Base-by-base conservation (phyloP, 2,797 vertebrate species). In the Buphagus erythrorhynchus region DNA sequence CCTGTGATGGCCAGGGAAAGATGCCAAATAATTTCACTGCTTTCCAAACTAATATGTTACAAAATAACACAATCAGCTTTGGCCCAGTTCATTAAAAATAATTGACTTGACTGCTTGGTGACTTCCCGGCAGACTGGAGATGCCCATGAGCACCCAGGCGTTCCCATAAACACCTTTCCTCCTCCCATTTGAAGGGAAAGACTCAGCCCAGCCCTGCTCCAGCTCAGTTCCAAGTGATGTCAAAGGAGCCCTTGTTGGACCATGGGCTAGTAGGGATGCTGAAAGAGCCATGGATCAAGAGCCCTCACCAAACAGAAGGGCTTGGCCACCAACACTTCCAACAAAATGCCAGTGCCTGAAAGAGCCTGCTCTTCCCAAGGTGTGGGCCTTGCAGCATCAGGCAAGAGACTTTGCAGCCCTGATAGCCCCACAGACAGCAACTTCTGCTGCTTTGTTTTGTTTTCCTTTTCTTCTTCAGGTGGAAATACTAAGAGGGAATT, bases 51-150 rank as follows among this genome's bases (percentile, higher is more conserved):
- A 94, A 87, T 89, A 89, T 68, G 93, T 87, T 96, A 79, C 91
- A 94, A 93, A 95, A 95, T 88, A 96, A 89, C 93, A 94, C 90
- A 95, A 95, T 97, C 78, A 1, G 90, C 79, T 85, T 93, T 91
- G 90, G 88, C 88, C 88, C 72, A 84, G 84, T 95, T 97, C 91
- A 90, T 97, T 97, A 96, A 97, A 97, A 96, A 83, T 95, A 96
- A 96, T 97, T 97, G 95, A 95, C 74, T 93, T 95, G 88, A 91
- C 90, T 94, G 81, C 48, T 83, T 22, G 38, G 72, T 91, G 90
- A 85, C 95, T 97, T 96, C 94, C 85, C 62, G 0, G 1, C 62
- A 82, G 93, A n/a, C 73, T 43, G 16, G 49, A 93, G 88, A 91
- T 96, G 90, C 86, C 86, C 87, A 84, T 13, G 11, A 83, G 85